Conservation (phyloP, 1,140 invertebrate genomes). For the Hyles euphorbiae region DNA sequence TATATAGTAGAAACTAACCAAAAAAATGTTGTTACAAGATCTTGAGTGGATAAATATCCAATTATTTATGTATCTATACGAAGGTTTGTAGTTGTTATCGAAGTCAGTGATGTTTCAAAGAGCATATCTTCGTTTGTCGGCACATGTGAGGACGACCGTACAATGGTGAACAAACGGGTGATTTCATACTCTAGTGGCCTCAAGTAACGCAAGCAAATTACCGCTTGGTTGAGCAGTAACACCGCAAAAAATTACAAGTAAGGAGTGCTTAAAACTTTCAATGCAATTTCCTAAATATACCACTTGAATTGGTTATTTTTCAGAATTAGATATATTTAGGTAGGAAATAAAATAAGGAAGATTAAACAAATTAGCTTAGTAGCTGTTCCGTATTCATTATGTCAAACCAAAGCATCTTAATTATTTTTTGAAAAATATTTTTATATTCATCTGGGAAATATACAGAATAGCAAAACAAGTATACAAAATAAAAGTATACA, state of each 20-base stretch:
- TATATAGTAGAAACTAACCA: not conserved
- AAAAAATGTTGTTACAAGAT: conserved; percentile 11
- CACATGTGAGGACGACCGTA: conserved; percentile 19
- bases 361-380: no score
- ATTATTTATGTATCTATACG: conserved; percentile 23
- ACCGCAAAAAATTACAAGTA: conserved; percentile 51
- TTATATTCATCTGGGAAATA: no score
- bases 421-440: no score
- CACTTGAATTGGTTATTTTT: no score
- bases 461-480: no score
- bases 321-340: no score
- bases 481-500: no score
- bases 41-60: conserved; percentile 28
- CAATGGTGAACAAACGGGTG: conserved; percentile 50
- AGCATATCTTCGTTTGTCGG: conserved; percentile 43
- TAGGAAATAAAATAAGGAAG: no score
- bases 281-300: not conserved
- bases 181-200: conserved; percentile 61
- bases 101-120: conserved; percentile 17
- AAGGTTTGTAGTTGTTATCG: conserved; percentile 13
- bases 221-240: conserved; percentile 41
- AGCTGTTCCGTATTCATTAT: no score
- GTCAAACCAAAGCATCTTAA: no score
- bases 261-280: not conserved
- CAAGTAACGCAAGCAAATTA: conserved; percentile 32